Conservation (phyloP, 2,888 invertebrate species). For the Drosophila atripex region DNA sequence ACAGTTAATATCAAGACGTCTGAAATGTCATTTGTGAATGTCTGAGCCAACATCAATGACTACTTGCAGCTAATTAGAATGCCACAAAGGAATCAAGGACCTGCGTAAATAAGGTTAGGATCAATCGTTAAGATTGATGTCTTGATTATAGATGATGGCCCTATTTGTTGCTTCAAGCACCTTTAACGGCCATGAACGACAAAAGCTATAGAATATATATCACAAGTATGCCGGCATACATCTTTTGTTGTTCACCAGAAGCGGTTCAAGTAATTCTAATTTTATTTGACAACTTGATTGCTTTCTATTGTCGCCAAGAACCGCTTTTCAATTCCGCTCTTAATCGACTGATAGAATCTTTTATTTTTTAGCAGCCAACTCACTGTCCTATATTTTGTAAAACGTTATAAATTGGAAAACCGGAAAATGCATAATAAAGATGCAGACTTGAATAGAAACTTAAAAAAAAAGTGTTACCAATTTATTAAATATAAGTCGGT, state of each 20-base stretch:
- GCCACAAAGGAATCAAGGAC: slow-evolving; percentile 4
- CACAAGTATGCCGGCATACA: slow-evolving; percentile 24
- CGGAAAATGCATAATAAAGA: neutral
- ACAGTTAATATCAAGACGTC: slow-evolving; percentile 27
- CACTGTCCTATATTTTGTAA: slow-evolving; percentile 4
- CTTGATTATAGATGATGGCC: slow-evolving; percentile 15
- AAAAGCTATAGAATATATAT: slow-evolving; percentile 10
- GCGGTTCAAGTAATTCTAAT: slow-evolving; percentile 34
- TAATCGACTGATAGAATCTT: neutral
- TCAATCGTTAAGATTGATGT: slow-evolving; percentile 19
- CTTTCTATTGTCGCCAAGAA: slow-evolving; percentile 23
- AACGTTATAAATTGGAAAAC: slow-evolving; percentile 1
- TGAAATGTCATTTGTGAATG: slow-evolving; percentile 12
- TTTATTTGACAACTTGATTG: slow-evolving; percentile 37
- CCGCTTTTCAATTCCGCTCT: slow-evolving; percentile 20
- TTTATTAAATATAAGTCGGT: neutral
- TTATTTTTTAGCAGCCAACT: slow-evolving; percentile 5
- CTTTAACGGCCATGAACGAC: slow-evolving; percentile 8
- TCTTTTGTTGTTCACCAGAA: slow-evolving; percentile 26
- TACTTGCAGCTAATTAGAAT: slow-evolving; percentile 23
- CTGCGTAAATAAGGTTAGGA: slow-evolving; percentile 7
- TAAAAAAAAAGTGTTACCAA: too few relatives aligned
- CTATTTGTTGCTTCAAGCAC: slow-evolving; percentile 7
- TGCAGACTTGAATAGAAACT: neutral
- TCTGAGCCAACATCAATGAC: slow-evolving; percentile 9